Percentiles rank a stretch among this genome's conserved stretches.
These are phyloP conservation scores for Odocoileus hemionus DNA, from an alignment of 2,113 vertebrate genomes.

Conservation along the genomic window DNA sequence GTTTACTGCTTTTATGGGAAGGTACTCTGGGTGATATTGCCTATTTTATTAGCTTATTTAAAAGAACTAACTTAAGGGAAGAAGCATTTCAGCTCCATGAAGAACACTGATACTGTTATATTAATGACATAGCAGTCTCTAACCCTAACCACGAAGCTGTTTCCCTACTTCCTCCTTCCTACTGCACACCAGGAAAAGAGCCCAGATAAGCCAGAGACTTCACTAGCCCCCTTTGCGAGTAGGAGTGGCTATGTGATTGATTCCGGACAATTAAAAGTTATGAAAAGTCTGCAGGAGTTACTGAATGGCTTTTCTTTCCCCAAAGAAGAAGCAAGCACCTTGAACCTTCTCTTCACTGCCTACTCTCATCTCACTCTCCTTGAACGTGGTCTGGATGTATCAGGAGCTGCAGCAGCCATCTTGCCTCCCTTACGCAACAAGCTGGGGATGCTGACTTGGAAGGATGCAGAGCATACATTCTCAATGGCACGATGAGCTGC, in stretches of 20 bases:
- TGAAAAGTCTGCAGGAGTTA: neutral
- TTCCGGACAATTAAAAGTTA: neutral
- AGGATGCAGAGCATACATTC: neutral
- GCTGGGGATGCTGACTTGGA: neutral
- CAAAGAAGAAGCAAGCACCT: neutral
- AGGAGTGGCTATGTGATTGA: neutral
- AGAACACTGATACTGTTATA: neutral
- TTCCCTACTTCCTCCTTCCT: neutral
- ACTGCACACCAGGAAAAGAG: neutral
- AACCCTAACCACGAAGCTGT: neutral
- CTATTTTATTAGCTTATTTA: neutral
- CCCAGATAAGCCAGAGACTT: neutral
- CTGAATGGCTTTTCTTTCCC: neutral
- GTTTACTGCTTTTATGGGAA: neutral
- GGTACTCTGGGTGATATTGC: neutral
- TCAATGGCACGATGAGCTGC: too few species aligned
- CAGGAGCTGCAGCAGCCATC: too few species aligned
- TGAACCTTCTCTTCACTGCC: neutral
- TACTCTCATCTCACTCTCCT: neutral
- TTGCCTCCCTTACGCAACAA: neutral
- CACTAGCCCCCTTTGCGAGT: neutral
- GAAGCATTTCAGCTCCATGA: neutral
- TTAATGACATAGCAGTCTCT: neutral
- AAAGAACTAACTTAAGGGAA: neutral
- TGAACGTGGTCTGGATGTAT: neutral